Base-by-base conservation (phyloP, 2,797 vertebrate species). In the Pangasius mekongensis region DNA sequence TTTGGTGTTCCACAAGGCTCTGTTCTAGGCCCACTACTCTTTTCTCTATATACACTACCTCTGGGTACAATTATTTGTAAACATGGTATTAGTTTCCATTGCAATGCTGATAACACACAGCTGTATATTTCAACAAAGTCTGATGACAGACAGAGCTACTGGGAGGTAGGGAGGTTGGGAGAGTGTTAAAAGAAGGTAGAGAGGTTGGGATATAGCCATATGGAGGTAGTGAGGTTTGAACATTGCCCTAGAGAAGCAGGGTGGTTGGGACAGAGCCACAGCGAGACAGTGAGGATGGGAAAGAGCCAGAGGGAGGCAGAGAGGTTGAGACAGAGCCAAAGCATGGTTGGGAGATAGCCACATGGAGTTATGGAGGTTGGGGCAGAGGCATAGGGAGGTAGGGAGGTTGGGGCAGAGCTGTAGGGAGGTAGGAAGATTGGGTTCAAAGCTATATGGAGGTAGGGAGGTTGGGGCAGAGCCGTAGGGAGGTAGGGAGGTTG, bases 371-470 rank as follows among this genome's bases (percentile, higher is more conserved):
- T 3, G 30, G 33, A 33, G 2, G 16, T 5, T 16, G 0, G 27
- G 10, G 14, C 9, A n/a, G 27, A 62, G 27, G 27, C 0, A 64
- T 10, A 27, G 8, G 22, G 24, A 62, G 22, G 60, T 11, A 64
- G 62, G 27, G 27, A n/a, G 36, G 4, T 13, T 66, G 62, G 27
- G 9, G 13, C 62, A 11, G 10, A 11, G 18, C 58, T 8, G 16
- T 66, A 24, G 10, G 11, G 5, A 47, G n/a, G 43, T 49, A n/a
- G 10, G 24, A 5, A 76, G 43, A 4, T 49, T 49, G 10, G 10
- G 10, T 33, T 1, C 39, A 74, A 9, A 11, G 9, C 13, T 0
- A 0, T 10, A 10, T 3, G 7, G 8, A 9, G 3, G 18, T 73
- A 13, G 20, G 39, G 36, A 43, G 6, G 8, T 22, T 73, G 8